Conservation (phyloP, 2,113 vertebrate species). For the Limnothrissa miodon region DNA sequence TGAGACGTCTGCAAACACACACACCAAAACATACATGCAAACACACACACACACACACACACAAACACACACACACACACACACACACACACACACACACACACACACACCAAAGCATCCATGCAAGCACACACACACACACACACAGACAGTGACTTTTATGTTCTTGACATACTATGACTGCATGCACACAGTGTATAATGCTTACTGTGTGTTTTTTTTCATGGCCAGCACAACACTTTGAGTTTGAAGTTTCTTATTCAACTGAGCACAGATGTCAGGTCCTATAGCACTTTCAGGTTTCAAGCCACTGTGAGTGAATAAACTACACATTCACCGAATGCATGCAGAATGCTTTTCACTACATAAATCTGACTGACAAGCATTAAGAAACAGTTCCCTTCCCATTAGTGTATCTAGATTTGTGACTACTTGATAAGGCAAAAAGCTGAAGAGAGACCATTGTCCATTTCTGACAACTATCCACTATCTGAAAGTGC, state of each 20-base stretch:
- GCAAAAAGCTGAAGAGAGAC: not conserved
- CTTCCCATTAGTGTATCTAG: not conserved
- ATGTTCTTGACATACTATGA: slow-evolving; percentile 7
- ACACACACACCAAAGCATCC: not conserved
- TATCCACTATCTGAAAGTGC: not conserved
- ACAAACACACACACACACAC: slow-evolving; percentile 8
- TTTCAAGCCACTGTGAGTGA: not conserved
- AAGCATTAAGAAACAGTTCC: not conserved
- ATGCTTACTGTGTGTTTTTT: not conserved
- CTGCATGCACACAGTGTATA: not conserved
- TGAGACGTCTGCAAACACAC: not conserved
- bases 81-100: slow-evolving; percentile 10
- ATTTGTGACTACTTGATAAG: not conserved
- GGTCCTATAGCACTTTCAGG: not conserved
- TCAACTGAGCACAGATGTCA: not conserved
- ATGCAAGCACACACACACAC: not conserved
- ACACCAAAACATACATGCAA: not conserved
- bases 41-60: slow-evolving; percentile 3
- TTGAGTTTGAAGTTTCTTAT: slow-evolving; percentile 1
- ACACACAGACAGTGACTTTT: not conserved
- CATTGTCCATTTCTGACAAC: not conserved
- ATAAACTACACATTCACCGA: not conserved
- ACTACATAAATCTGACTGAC: not conserved
- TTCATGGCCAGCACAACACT: not conserved
- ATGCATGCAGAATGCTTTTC: not conserved